Base-by-base conservation (phyloP, 2,797 vertebrate genomes). In the Avahi laniger region DNA sequence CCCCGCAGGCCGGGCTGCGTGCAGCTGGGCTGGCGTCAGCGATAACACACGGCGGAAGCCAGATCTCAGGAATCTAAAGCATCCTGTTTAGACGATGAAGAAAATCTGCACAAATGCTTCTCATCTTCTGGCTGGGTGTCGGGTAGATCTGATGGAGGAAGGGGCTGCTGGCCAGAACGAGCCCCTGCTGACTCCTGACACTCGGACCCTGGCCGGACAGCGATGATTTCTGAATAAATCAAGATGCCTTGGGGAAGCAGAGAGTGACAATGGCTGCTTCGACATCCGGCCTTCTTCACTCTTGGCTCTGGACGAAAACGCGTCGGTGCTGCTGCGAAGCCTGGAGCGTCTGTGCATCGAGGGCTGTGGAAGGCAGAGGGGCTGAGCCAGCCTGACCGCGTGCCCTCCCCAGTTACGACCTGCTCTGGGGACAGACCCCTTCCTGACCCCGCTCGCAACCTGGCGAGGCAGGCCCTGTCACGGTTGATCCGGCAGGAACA, bases 311-410 rank as follows among this genome's bases (percentile, higher is more conserved):
- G 22, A 28, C 48, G 4, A 59, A 43, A 87, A 28, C 2, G 7
- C 1, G 0, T 12, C 2, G 24, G 41, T 18, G 61, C 17, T 9
- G 20, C 59, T 52, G 28, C 61, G 24, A n/a, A 50, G 46, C 38
- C 41, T 6, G 17, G 75, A 5, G 33, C 46, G 24, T 17, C 50
- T 33, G 61, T 20, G 33, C 7, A 15, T 4, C 0, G 26, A 28
- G 46, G 48, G 1, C 2, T 18, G 63, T 4, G 7, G 26, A 8
- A 52, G 15, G 4, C 5, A 24, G 7, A 13, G 17, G 13, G 46
- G 14, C 52, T 30, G 7, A 0, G 2, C n/a, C 7, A 11, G 9
- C 22, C 22, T 12, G 38, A 0, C 0, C 2, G 13, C 3, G 1
- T 7, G 10, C 52, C 65, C 5, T 80, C 75, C 17, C 59, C n/a